phyloP scores from a whole-genome alignment of 2,888 invertebrate genomes.

The Xestia c-nigrum region DNA sequence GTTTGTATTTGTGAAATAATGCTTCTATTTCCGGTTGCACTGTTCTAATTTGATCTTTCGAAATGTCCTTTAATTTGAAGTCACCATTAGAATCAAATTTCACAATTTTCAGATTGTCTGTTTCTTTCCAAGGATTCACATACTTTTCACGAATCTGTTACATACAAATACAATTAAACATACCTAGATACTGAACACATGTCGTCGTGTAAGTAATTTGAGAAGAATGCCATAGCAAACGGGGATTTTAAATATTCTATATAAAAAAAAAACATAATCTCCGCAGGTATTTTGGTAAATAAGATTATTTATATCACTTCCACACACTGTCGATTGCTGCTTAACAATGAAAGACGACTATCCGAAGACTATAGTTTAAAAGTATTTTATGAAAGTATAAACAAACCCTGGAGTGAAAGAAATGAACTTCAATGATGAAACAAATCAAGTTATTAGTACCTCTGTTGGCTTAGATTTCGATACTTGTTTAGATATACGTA shows the following conservation, averaged over 20 bases:
- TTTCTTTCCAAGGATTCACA: constrained; percentile 78
- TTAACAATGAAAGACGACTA: neutral
- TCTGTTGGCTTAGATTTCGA: too few species aligned
- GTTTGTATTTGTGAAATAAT: neutral
- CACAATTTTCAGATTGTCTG: constrained; percentile 73
- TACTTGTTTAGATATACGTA: too few species aligned
- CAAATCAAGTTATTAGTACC: neutral
- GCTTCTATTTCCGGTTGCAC: neutral
- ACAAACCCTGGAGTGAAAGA: constrained; percentile 10
- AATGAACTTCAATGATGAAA: neutral
- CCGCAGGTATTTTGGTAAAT: neutral
- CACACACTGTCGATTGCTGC: constrained; percentile 11
- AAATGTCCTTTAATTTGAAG: constrained; percentile 58
- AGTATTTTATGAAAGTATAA: neutral
- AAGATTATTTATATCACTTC: constrained; percentile 6
- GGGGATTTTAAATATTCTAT: too few species aligned
- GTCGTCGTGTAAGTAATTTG: neutral
- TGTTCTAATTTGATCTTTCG: constrained; percentile 57
- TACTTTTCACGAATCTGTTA: constrained; percentile 70
- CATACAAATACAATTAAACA: constrained; percentile 32
- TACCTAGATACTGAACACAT: constrained; percentile 21
- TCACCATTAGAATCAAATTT: constrained; percentile 74
- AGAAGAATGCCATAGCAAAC: neutral
- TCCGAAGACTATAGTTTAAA: neutral
- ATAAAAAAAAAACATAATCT: neutral